A percentile compares a stretch with the other conserved stretches of the same genome.
These are phyloP conservation scores for Limnephilus auricula DNA, from an alignment of 2,888 invertebrate species.

Conservation along the genomic window DNA sequence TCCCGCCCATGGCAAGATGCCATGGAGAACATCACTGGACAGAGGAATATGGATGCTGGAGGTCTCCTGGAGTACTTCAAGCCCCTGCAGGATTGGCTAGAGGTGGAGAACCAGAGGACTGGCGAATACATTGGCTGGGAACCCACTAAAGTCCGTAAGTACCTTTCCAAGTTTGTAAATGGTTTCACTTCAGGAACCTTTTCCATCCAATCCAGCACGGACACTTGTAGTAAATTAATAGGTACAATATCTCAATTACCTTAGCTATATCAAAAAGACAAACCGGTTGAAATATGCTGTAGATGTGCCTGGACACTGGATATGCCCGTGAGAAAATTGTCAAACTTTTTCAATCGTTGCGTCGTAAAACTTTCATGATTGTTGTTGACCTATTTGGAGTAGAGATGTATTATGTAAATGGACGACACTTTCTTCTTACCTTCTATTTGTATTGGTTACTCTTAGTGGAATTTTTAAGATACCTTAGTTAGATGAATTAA, in stretches of 20 bases:
- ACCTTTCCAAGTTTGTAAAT: slow-evolving; percentile 22
- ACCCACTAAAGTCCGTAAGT: slow-evolving; percentile 74
- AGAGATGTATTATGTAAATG: no score
- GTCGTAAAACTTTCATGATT: no score
- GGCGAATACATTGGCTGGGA: slow-evolving; percentile 80
- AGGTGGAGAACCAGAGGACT: slow-evolving; percentile 80
- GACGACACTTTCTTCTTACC: no score
- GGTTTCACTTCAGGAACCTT: background rate
- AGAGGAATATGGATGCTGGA: slow-evolving; percentile 82
- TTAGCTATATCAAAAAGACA: background rate
- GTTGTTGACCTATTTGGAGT: no score
- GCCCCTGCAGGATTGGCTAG: slow-evolving; percentile 83
- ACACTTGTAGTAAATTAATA: background rate
- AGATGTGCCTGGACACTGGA: no score
- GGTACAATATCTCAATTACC: background rate
- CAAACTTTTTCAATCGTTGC: no score
- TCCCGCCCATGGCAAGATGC: slow-evolving; percentile 86
- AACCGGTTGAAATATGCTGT: no score
- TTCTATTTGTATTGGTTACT: no score
- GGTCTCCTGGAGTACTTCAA: slow-evolving; percentile 85
- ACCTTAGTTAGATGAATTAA: no score
- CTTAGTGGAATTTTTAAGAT: no score
- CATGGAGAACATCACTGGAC: slow-evolving; percentile 84
- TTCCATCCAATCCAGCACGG: background rate
- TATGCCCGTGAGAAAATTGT: no score